A percentile compares a stretch with the other conserved stretches of the same genome.
Evolutionary conservation across 1,140 invertebrate species (phyloP).

Genomic region (Druon quercuslanigerum): DNA sequence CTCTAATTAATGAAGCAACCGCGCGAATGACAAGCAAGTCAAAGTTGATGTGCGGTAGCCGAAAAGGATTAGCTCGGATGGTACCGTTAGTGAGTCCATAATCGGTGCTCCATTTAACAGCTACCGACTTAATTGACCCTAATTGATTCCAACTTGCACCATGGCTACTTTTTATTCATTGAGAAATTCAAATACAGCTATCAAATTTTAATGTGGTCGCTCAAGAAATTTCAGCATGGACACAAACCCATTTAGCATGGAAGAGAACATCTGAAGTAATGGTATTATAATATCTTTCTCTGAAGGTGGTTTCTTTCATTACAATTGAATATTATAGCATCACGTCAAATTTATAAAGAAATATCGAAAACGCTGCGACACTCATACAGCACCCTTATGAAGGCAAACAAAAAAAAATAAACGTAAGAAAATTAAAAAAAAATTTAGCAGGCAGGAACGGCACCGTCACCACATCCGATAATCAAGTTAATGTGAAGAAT

Average conservation of each 20-base stretch:
- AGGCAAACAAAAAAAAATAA: no score
- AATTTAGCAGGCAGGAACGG: no score
- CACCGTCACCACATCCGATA: no score
- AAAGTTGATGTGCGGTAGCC: slow-evolving; percentile 17
- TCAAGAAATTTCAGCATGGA: neutral
- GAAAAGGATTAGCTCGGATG: slow-evolving; percentile 13
- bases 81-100: neutral
- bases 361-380: no score
- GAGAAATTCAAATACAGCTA: neutral
- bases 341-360: no score
- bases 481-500: no score
- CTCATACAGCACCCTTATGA: no score
- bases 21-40: slow-evolving; percentile 6
- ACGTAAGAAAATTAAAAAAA: no score
- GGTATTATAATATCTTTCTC: no score
- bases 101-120: neutral
- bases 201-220: neutral
- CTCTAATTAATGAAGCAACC: slow-evolving; percentile 13
- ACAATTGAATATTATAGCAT: no score
- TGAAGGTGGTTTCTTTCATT: no score
- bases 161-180: neutral
- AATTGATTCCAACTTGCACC: slow-evolving; percentile 18
- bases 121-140: neutral
- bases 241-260: neutral
- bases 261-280: neutral